Conservation (phyloP, 2,797 vertebrate genomes). For the Acipenser oxyrinchus region DNA sequence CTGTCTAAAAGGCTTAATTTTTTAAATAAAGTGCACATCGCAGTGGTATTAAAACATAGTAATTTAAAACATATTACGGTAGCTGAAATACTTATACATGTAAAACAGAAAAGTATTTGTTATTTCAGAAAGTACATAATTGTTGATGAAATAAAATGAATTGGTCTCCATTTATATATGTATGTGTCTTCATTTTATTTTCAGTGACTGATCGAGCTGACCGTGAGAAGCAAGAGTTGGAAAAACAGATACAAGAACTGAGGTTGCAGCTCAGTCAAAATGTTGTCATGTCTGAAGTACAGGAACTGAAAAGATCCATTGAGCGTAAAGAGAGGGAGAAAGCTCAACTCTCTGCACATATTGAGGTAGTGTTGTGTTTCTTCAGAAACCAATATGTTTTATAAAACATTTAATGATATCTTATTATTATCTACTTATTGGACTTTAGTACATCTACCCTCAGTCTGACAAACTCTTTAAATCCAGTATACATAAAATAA, state of each 20-base stretch:
- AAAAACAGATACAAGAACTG: constrained; percentile 70
- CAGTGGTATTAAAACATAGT: too few relatives aligned
- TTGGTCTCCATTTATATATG: background rate
- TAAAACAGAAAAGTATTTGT: background rate
- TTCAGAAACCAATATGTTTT: too few relatives aligned
- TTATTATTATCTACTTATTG: too few relatives aligned
- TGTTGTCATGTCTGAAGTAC: constrained; percentile 60
- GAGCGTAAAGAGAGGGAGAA: constrained; percentile 75
- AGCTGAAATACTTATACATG: background rate
- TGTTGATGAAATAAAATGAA: constrained; percentile 9
- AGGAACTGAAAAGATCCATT: constrained; percentile 68
- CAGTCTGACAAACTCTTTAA: too few relatives aligned
- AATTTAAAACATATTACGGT: background rate
- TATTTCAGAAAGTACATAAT: background rate
- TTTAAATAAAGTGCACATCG: too few relatives aligned
- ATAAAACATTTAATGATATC: too few relatives aligned
- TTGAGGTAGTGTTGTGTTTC: constrained; percentile 56
- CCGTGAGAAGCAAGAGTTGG: constrained; percentile 48
- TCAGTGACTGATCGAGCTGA: background rate
- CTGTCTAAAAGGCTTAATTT: too few relatives aligned
- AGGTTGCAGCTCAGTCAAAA: constrained; percentile 60
- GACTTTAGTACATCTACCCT: too few relatives aligned
- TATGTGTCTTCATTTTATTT: background rate
- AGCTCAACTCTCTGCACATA: constrained; percentile 56
- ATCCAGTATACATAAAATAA: too few relatives aligned